Conservation (phyloP, 2,888 invertebrate species). For the Sabatieria punctata region DNA sequence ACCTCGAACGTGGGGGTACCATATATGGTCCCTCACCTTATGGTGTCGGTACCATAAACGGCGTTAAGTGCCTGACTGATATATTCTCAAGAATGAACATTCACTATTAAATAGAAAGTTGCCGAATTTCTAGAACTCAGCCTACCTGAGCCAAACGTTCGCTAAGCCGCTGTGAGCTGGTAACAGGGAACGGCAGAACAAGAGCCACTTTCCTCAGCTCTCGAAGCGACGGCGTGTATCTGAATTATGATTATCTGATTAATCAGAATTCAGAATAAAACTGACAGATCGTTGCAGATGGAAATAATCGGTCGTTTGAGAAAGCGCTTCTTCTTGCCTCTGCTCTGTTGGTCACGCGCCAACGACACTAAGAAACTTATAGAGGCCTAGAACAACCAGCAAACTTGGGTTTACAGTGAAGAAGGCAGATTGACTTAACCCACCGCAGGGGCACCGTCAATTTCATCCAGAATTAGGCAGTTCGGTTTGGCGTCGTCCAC, state of each 20-base stretch:
- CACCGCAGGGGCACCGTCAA: slow-evolving; percentile 75
- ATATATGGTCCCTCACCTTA: too few species aligned
- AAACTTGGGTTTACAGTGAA: neutral
- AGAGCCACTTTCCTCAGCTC: slow-evolving; percentile 58
- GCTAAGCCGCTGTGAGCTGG: slow-evolving; percentile 37
- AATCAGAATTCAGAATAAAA: too few species aligned
- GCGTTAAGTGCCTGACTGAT: too few species aligned
- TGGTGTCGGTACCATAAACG: too few species aligned
- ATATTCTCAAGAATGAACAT: too few species aligned
- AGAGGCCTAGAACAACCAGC: slow-evolving; percentile 42
- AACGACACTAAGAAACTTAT: slow-evolving; percentile 69
- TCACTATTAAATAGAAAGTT: neutral
- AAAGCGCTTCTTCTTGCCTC: slow-evolving; percentile 35
- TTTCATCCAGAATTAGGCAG: slow-evolving; percentile 82
- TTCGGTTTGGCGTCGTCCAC: slow-evolving; percentile 62
- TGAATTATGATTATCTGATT: too few species aligned
- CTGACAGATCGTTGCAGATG: slow-evolving; percentile 87
- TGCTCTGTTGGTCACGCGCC: slow-evolving; percentile 36
- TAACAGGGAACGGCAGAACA: slow-evolving; percentile 44
- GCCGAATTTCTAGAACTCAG: neutral
- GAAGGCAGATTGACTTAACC: neutral
- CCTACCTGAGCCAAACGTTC: slow-evolving; percentile 42
- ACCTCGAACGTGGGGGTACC: too few species aligned
- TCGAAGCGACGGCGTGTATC: slow-evolving; percentile 53
- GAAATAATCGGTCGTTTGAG: slow-evolving; percentile 69